Conservation (phyloP, 1,140 invertebrate genomes). For the Bilobella aurantiaca region DNA sequence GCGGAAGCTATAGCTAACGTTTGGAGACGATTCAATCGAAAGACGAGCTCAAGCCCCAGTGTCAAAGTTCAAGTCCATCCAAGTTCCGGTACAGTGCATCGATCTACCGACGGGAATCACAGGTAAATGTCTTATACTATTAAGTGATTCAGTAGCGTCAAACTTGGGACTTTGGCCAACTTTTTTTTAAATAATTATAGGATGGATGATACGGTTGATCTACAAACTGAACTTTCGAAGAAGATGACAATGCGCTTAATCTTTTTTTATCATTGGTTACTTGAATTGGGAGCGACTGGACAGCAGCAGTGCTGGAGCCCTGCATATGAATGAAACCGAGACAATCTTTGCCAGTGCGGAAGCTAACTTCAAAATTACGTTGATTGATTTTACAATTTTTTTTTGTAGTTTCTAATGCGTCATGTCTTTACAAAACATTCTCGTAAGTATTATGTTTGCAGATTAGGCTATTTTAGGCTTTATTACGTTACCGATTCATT, state of each 20-base stretch:
- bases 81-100: constrained; percentile 3
- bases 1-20: background rate
- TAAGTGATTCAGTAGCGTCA: too few relatives aligned
- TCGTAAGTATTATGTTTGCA: too few relatives aligned
- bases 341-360: too few relatives aligned
- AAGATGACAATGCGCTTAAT: constrained; percentile 16
- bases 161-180: too few relatives aligned
- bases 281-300: constrained; percentile 27
- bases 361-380: too few relatives aligned
- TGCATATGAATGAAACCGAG: background rate
- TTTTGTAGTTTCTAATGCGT: too few relatives aligned
- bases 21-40: constrained; percentile 3
- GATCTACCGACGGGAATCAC: background rate
- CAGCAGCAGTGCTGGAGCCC: constrained; percentile 25
- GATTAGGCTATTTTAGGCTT: too few relatives aligned
- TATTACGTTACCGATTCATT: too few relatives aligned
- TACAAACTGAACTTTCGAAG: constrained; percentile 5
- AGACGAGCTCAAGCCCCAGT: background rate
- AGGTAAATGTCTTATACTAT: constrained; percentile 1
- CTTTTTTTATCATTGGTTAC: constrained; percentile 28
- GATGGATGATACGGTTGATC: background rate
- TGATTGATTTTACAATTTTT: too few relatives aligned
- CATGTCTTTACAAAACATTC: too few relatives aligned
- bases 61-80: background rate
- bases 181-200: background rate